These are phyloP conservation scores for Tipula lateralis DNA, from an alignment of 2,888 invertebrate genomes.

Conservation along the genomic window DNA sequence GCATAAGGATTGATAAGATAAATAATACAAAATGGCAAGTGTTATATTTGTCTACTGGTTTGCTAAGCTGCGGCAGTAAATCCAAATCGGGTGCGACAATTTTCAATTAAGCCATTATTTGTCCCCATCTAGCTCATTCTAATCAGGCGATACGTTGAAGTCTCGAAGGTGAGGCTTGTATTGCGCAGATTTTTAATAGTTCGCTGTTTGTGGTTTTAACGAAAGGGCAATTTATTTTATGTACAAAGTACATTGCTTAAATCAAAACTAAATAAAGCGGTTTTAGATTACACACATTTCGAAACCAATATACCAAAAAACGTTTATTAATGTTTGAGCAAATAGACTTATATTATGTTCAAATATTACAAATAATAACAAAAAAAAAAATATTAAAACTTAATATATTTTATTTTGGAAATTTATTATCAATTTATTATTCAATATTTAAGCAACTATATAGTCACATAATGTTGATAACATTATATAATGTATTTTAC, in stretches of 20 bases:
- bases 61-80: not conserved
- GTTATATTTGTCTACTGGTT: not conserved
- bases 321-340: not conserved
- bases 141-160: too few relatives aligned
- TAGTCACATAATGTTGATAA: not conserved
- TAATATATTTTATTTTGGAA: not conserved
- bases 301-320: not conserved
- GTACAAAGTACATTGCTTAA: not conserved
- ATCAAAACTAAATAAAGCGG: not conserved
- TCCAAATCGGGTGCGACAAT: not conserved
- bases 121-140: too few relatives aligned
- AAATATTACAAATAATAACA: not conserved
- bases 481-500: not conserved
- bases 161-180: too few relatives aligned
- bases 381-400: not conserved
- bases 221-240: not conserved
- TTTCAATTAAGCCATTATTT: too few relatives aligned
- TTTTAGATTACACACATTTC: not conserved
- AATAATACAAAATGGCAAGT: not conserved
- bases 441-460: not conserved
- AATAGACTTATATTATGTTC: not conserved
- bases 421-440: constrained; percentile 20
- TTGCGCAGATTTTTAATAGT: not conserved
- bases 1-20: not conserved
- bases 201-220: not conserved